phyloP scores from a whole-genome alignment of 2,113 vertebrate genomes.

The Tetrao urogallus region DNA sequence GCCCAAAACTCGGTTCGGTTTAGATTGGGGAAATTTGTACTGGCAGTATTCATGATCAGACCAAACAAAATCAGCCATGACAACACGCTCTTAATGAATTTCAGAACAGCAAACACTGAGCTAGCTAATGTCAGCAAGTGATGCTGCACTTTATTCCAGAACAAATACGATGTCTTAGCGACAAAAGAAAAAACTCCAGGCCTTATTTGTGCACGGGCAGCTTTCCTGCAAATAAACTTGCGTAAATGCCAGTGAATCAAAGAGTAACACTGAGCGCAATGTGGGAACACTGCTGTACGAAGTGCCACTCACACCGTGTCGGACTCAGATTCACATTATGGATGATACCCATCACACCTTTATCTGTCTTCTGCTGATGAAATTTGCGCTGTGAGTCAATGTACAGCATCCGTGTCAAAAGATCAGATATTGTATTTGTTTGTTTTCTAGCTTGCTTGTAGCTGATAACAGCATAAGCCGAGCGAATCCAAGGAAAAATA shows the following conservation, averaged over 20 bases:
- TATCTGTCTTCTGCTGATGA: background rate
- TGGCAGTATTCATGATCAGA: constrained; percentile 23
- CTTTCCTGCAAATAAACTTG: background rate
- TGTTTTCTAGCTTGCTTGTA: constrained; percentile 2
- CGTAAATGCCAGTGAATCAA: background rate
- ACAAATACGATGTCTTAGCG: background rate
- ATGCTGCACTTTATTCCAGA: background rate
- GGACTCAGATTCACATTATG: background rate
- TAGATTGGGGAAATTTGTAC: constrained; percentile 33
- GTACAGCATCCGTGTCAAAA: background rate
- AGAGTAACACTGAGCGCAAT: background rate
- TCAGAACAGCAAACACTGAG: background rate
- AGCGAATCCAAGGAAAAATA: background rate
- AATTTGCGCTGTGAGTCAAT: background rate
- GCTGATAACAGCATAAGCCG: constrained; percentile 26
- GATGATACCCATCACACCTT: background rate
- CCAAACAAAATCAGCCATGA: background rate
- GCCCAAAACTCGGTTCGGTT: constrained; percentile 34
- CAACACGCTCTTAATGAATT: background rate
- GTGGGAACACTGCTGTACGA: background rate
- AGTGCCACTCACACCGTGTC: background rate
- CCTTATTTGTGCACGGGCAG: background rate
- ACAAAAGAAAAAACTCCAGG: background rate
- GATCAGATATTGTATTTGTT: background rate
- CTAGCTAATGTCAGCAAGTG: background rate